phyloP scores from a whole-genome alignment of 2,797 vertebrate genomes.

The Phalloptychus januarius region DNA sequence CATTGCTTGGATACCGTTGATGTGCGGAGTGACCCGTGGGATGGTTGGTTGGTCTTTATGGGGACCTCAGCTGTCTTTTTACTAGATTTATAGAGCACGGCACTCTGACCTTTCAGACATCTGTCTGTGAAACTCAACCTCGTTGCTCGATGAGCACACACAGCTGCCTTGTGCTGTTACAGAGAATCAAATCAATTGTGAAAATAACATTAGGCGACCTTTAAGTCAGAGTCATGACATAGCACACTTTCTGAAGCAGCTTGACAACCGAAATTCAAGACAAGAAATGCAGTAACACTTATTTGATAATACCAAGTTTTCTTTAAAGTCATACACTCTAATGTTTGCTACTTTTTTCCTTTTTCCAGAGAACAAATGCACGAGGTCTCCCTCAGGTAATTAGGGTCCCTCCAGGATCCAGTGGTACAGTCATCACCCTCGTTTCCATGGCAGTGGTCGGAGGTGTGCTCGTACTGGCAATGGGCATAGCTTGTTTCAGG shows the following conservation, averaged over 20 bases:
- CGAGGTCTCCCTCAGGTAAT: conserved; percentile 80
- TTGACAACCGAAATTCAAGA: conserved; percentile 6
- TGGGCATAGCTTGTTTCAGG: conserved; percentile 85
- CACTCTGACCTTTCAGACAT: conserved; percentile 29
- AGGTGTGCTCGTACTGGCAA: conserved; percentile 85
- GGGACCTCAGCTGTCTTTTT: conserved; percentile 28
- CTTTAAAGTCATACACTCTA: conserved; percentile 2
- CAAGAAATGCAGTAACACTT: conserved; percentile 14
- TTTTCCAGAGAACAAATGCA: conserved; percentile 85
- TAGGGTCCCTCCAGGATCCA: conserved; percentile 83
- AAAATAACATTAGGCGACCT: conserved; percentile 38
- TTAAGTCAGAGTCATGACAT: conserved; percentile 20
- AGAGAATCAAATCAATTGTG: conserved; percentile 14
- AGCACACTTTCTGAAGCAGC: conserved; percentile 4
- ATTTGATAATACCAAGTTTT: conserved; percentile 4
- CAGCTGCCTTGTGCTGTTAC: conserved; percentile 29
- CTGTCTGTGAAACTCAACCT: conserved; percentile 39
- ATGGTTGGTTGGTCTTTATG: conserved; percentile 26
- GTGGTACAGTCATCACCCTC: conserved; percentile 88
- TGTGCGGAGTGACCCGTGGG: not conserved
- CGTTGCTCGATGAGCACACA: conserved; percentile 28
- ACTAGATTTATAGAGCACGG: conserved; percentile 8
- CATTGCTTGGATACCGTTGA: not conserved
- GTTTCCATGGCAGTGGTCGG: conserved; percentile 91
- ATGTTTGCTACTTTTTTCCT: conserved; percentile 11